Percentiles rank a stretch among this genome's conserved stretches.
phyloP scores from a whole-genome alignment of 2,113 vertebrate genomes.

The Orthochromis indermauri region DNA sequence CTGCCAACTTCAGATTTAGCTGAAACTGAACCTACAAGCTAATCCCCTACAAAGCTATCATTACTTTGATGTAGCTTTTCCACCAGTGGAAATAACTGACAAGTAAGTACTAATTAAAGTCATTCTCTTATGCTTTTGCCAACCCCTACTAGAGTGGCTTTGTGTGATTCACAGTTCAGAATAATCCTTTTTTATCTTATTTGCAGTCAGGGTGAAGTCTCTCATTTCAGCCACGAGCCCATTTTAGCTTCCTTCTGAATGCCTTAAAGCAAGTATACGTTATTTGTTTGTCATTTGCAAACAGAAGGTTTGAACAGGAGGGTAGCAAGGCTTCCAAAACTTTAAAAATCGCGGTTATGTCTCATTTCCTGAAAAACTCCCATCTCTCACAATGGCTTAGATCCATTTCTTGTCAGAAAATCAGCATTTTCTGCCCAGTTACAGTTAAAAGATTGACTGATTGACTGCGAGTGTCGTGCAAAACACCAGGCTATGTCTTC shows the following conservation, averaged over 20 bases:
- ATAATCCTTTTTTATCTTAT: background rate
- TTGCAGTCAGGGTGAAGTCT: background rate
- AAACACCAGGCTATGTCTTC: fast-evolving
- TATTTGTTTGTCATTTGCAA: background rate
- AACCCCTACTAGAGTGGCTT: background rate
- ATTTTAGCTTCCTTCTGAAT: background rate
- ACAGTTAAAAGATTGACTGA: background rate
- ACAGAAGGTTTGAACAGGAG: background rate
- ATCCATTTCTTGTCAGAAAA: background rate
- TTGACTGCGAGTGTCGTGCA: background rate
- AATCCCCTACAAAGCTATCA: background rate
- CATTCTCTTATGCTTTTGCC: background rate
- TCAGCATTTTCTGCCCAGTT: background rate
- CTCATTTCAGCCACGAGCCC: background rate
- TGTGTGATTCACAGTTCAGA: background rate
- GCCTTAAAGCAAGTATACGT: background rate
- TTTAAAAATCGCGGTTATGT: background rate
- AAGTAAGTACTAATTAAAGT: background rate
- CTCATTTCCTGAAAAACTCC: background rate
- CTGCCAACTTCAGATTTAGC: background rate
- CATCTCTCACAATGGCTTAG: background rate
- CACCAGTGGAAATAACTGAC: background rate
- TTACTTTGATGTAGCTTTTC: background rate
- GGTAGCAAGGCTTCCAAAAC: background rate
- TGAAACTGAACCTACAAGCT: background rate